These are phyloP conservation scores for Drosophila elegans DNA, from an alignment of 1,140 invertebrate genomes.

Conservation along the genomic window DNA sequence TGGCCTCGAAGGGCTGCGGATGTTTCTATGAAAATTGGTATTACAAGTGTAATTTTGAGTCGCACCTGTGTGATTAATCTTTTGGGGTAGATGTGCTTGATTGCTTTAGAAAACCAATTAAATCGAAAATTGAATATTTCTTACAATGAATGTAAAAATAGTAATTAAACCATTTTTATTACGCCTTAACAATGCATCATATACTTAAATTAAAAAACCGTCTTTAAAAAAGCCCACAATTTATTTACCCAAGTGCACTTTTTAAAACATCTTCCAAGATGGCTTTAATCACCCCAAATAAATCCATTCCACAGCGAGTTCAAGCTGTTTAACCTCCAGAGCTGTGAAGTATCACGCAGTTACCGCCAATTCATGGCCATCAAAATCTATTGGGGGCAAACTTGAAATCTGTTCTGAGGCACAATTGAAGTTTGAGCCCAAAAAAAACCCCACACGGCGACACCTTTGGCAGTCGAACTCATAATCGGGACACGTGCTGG, in stretches of 20 bases:
- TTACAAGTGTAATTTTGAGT: constrained; percentile 22
- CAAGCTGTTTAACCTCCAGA: constrained; percentile 18
- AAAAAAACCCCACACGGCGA: constrained; percentile 7
- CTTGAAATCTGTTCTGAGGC: constrained; percentile 34
- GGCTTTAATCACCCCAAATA: neutral
- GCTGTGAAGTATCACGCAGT: constrained; percentile 21
- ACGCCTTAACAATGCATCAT: too few species aligned
- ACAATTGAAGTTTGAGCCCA: constrained; percentile 35
- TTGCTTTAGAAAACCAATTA: neutral
- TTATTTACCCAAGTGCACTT: neutral
- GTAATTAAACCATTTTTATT: too few species aligned
- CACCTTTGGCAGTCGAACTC: constrained; percentile 54
- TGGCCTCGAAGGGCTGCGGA: constrained; percentile 3
- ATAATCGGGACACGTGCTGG: constrained; percentile 78
- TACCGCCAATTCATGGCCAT: constrained; percentile 32
- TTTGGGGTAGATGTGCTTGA: constrained; percentile 5
- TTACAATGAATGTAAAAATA: too few species aligned
- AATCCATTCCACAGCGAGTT: neutral
- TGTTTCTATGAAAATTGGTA: constrained; percentile 30
- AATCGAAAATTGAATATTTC: neutral
- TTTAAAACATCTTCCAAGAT: neutral
- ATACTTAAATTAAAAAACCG: too few species aligned
- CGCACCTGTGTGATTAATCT: constrained; percentile 15
- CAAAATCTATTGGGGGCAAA: constrained; percentile 50
- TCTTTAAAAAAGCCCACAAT: too few species aligned